Evolutionary conservation across 2,113 vertebrate genomes (phyloP).

Genomic region (Amblyornis subalaris): DNA sequence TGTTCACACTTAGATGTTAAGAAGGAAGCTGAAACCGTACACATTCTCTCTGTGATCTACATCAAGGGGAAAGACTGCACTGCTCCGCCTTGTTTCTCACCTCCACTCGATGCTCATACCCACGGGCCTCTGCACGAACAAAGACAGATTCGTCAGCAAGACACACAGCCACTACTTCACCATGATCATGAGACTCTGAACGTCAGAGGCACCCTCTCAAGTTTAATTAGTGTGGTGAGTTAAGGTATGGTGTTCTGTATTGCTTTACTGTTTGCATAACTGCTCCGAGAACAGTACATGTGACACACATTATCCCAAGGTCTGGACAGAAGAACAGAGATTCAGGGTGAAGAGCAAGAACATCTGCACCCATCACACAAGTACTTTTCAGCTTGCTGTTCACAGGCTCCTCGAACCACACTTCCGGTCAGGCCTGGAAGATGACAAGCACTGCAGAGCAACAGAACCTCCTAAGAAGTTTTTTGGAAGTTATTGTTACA

Average conservation of each 20-base stretch:
- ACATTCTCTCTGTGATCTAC: not conserved
- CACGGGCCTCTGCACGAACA: not conserved
- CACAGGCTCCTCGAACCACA: not conserved
- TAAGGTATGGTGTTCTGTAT: not conserved
- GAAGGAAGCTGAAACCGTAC: not conserved
- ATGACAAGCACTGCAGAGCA: not conserved
- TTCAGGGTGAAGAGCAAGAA: not conserved
- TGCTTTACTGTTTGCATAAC: constrained; percentile 15
- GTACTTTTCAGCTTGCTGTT: not conserved
- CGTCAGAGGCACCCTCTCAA: not conserved
- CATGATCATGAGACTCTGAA: constrained; percentile 9
- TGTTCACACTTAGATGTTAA: not conserved
- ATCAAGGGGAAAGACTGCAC: not conserved
- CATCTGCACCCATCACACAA: not conserved
- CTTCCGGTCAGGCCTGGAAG: not conserved
- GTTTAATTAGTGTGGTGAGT: constrained; percentile 29
- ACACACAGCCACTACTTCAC: not conserved
- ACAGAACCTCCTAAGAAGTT: not conserved
- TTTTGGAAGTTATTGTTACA: not conserved
- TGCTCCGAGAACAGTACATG: not conserved
- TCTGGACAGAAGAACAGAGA: not conserved
- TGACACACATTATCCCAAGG: not conserved
- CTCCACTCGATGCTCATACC: not conserved
- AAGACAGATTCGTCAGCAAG: not conserved
- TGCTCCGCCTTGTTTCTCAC: not conserved